Evolutionary conservation across 2,797 vertebrate species (phyloP).

Genomic region (Urocyon cinereoargenteus): DNA sequence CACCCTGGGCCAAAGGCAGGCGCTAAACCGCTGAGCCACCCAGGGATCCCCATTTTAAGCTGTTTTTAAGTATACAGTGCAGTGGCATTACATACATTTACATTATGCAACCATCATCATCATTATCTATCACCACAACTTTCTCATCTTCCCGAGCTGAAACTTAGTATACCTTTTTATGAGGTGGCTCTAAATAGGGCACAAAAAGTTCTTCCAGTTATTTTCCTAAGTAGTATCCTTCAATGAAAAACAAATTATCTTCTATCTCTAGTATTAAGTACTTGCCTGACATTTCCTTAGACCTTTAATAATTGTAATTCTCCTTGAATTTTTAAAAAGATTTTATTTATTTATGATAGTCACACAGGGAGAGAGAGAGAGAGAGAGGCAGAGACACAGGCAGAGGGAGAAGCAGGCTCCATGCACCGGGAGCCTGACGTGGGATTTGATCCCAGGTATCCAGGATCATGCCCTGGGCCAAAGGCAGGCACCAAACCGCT

Average conservation of each 20-base stretch:
- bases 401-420: too few species aligned
- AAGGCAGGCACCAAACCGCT: too few species aligned
- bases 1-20: too few species aligned
- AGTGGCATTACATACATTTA: background rate
- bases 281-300: background rate
- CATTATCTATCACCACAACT: background rate
- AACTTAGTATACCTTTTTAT: background rate
- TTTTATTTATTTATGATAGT: too few species aligned
- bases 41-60: background rate
- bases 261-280: background rate
- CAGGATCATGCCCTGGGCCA: too few species aligned
- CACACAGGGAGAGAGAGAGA: too few species aligned
- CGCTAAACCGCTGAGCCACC: too few species aligned
- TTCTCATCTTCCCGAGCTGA: background rate
- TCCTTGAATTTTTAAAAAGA: constrained; percentile 49
- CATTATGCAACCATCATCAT: background rate
- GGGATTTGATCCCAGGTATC: too few species aligned
- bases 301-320: constrained; percentile 7
- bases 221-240: constrained; percentile 33
- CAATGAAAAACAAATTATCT: background rate
- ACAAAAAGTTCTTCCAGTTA: background rate
- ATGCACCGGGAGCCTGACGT: too few species aligned
- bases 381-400: too few species aligned
- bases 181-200: background rate
- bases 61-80: background rate